Conservation (phyloP, 2,888 invertebrate species). For the Spodoptera exigua region DNA sequence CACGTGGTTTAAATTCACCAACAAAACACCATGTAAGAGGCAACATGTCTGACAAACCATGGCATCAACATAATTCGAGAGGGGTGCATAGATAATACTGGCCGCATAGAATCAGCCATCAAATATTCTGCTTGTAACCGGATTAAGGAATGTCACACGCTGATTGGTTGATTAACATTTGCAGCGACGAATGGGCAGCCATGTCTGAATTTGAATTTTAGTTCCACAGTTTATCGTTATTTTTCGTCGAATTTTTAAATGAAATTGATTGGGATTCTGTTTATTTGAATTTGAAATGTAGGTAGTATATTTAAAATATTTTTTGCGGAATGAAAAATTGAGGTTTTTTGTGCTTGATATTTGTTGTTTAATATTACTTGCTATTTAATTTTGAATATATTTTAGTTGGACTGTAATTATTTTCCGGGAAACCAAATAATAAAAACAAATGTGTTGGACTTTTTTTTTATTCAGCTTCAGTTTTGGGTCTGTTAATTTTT, state of each 20-base stretch:
- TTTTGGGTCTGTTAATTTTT: no score
- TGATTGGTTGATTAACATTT: conserved; percentile 55
- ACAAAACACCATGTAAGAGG: conserved; percentile 26
- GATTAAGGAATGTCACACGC: conserved; percentile 55
- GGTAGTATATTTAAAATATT: no score
- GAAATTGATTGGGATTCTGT: no score
- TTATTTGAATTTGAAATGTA: background rate
- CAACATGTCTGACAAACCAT: conserved; percentile 40
- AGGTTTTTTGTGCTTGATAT: no score
- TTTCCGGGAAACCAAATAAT: no score
- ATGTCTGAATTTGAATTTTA: conserved; percentile 21
- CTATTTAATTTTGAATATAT: no score
- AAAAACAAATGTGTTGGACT: no score
- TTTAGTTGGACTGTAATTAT: no score
- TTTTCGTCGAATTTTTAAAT: background rate
- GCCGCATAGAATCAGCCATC: conserved; percentile 50
- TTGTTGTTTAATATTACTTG: no score
- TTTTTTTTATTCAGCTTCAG: no score
- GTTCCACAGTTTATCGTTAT: background rate
- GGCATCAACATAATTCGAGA: conserved; percentile 47
- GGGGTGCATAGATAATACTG: conserved; percentile 35
- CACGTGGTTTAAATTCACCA: conserved; percentile 9
- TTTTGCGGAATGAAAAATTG: no score
- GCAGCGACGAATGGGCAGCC: conserved; percentile 14
- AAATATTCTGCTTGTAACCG: conserved; percentile 61